Percentiles rank a stretch among this genome's conserved stretches.
Evolutionary conservation across 2,797 vertebrate genomes (phyloP).

Genomic region (Hephaestus fuliginosus): DNA sequence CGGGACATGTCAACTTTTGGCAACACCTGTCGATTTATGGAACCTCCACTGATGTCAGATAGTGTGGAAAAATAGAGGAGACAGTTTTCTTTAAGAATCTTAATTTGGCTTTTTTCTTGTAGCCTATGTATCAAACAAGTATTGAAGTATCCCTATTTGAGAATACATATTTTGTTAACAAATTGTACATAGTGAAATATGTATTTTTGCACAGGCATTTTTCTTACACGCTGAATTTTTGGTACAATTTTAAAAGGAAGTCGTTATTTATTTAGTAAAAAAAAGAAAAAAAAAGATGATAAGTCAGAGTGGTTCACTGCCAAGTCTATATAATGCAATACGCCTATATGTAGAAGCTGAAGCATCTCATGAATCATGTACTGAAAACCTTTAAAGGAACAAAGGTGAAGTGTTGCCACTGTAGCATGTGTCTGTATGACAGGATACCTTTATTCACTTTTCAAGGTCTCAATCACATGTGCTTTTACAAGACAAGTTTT

Average conservation of each 20-base stretch:
- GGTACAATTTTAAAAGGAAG: conserved; percentile 92
- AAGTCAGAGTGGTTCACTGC: conserved; percentile 98
- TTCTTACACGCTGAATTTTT: conserved; percentile 95
- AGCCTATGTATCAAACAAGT: conserved; percentile 89
- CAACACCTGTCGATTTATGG: conserved; percentile 88
- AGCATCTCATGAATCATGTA: conserved; percentile 85
- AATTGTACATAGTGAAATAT: conserved; percentile 99
- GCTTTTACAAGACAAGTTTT: conserved; percentile 72
- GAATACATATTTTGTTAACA: conserved; percentile 99
- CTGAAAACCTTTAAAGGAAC: conserved; percentile 72
- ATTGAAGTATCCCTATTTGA: conserved; percentile 98
- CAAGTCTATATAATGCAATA: conserved; percentile 95
- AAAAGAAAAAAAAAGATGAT: conserved; percentile 61
- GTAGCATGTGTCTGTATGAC: conserved; percentile 79
- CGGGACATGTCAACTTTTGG: conserved; percentile 77
- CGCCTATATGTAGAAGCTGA: conserved; percentile 85
- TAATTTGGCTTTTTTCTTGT: conserved; percentile 89
- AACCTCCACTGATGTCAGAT: conserved; percentile 91
- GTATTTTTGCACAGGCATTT: conserved; percentile 99
- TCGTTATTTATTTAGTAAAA: conserved; percentile 98
- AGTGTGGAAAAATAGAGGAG: conserved; percentile 89
- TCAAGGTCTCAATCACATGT: conserved; percentile 79
- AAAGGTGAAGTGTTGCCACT: conserved; percentile 78
- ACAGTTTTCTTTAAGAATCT: conserved; percentile 81
- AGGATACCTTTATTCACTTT: conserved; percentile 74